Conservation (phyloP, 2,797 vertebrate species). For the Schizopygopsis malacanthus region DNA sequence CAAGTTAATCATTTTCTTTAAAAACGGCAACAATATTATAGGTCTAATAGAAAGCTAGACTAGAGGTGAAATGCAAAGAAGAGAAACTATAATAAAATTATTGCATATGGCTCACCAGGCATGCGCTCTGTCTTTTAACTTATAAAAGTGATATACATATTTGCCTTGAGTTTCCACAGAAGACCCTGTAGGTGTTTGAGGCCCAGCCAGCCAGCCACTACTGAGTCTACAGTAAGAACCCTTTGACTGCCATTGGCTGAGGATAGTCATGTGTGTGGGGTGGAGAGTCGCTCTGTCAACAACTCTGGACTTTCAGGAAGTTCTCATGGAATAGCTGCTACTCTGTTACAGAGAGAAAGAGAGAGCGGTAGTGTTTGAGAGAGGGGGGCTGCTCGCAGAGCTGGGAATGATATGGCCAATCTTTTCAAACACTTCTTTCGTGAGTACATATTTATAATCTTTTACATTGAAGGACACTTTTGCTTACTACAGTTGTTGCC, state of each 20-base stretch:
- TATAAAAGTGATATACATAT: conserved; percentile 6
- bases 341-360: conserved; percentile 45
- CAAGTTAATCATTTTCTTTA: neutral
- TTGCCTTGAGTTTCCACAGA: conserved; percentile 33
- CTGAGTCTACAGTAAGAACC: conserved; percentile 31
- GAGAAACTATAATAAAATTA: neutral
- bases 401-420: conserved; percentile 55
- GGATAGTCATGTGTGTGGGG: conserved; percentile 72
- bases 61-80: neutral
- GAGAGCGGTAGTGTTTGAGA: conserved; percentile 27
- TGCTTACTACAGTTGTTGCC: neutral
- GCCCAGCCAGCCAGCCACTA: conserved; percentile 19
- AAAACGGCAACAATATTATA: neutral
- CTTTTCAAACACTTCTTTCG: conserved; percentile 89
- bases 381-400: conserved; percentile 43
- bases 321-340: conserved; percentile 56
- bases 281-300: conserved; percentile 72
- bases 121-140: neutral
- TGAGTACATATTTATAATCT: conserved; percentile 77
- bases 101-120: neutral
- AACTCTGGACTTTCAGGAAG: conserved; percentile 75
- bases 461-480: conserved; percentile 24
- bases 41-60: neutral
- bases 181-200: conserved; percentile 25
- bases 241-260: conserved; percentile 53